Percentiles rank a stretch among this genome's conserved stretches.
phyloP scores from a whole-genome alignment of 2,113 vertebrate genomes.

The Gallinago jamesoni region DNA sequence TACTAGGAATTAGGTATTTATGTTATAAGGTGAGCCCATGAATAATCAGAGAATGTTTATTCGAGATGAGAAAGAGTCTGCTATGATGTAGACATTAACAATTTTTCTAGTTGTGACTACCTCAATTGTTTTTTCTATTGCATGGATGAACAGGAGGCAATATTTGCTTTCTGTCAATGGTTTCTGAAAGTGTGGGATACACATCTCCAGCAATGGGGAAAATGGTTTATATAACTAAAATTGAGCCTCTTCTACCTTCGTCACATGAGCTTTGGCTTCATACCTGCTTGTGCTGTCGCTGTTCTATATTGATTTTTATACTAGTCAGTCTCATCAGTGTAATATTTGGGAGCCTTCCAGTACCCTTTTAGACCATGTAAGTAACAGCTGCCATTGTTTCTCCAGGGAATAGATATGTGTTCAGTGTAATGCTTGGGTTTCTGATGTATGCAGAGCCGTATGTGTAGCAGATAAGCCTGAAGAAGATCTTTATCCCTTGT shows the following conservation, averaged over 20 bases:
- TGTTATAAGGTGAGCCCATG: background rate
- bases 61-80: background rate
- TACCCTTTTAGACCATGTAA: background rate
- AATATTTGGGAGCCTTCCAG: background rate
- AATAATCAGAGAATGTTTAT: background rate
- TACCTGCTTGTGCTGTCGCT: rapidly evolving
- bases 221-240: background rate
- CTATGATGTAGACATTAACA: background rate
- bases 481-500: background rate
- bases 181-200: background rate
- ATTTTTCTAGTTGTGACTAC: background rate
- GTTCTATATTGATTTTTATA: background rate
- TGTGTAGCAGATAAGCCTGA: background rate
- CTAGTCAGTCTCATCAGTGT: background rate
- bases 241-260: background rate
- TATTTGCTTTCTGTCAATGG: background rate
- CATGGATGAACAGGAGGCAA: background rate
- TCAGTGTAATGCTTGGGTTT: background rate
- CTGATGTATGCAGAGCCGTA: background rate
- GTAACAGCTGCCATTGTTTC: background rate
- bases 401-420: background rate
- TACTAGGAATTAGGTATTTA: background rate
- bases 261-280: background rate
- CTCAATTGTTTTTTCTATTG: background rate
- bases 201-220: background rate